A percentile compares a stretch with the other conserved stretches of the same genome.
Evolutionary conservation across 2,888 invertebrate genomes (phyloP).

Genomic region (Drosophila merina): DNA sequence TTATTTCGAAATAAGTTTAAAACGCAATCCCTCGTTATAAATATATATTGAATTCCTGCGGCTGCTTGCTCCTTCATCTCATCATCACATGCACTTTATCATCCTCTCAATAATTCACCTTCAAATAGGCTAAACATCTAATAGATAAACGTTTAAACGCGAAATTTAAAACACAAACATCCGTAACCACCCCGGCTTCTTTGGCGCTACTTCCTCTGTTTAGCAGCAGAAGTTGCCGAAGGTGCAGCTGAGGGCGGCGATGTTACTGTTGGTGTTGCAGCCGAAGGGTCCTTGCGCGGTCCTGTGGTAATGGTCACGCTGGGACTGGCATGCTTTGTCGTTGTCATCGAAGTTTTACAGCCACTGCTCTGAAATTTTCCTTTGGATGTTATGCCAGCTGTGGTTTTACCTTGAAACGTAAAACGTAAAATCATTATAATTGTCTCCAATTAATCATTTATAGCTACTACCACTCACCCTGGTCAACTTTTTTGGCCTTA

Average conservation of each 20-base stretch:
- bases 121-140: slow-evolving; percentile 39
- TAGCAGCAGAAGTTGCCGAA: background rate
- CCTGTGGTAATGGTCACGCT: slow-evolving; percentile 40
- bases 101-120: background rate
- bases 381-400: slow-evolving; percentile 8
- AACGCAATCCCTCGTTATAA: slow-evolving; percentile 34
- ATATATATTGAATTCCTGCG: slow-evolving; percentile 52
- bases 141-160: slow-evolving; percentile 53
- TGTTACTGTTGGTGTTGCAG: slow-evolving; percentile 11
- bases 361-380: slow-evolving; percentile 31
- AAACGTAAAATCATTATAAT: background rate
- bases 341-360: slow-evolving; percentile 54
- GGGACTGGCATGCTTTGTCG: slow-evolving; percentile 53
- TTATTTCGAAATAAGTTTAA: slow-evolving; percentile 43
- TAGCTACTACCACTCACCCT: slow-evolving; percentile 33
- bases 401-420: slow-evolving; percentile 19
- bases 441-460: background rate
- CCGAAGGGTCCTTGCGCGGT: slow-evolving; percentile 50
- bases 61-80: slow-evolving; percentile 6
- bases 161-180: slow-evolving; percentile 68
- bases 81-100: slow-evolving; percentile 2
- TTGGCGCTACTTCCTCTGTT: slow-evolving; percentile 9
- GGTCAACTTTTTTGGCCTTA: slow-evolving; percentile 49
- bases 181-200: slow-evolving; percentile 48
- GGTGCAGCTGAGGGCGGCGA: background rate